Percentiles rank a stretch among this genome's conserved stretches.
phyloP scores from a whole-genome alignment of 2,113 vertebrate species.

The Zootoca vivipara region DNA sequence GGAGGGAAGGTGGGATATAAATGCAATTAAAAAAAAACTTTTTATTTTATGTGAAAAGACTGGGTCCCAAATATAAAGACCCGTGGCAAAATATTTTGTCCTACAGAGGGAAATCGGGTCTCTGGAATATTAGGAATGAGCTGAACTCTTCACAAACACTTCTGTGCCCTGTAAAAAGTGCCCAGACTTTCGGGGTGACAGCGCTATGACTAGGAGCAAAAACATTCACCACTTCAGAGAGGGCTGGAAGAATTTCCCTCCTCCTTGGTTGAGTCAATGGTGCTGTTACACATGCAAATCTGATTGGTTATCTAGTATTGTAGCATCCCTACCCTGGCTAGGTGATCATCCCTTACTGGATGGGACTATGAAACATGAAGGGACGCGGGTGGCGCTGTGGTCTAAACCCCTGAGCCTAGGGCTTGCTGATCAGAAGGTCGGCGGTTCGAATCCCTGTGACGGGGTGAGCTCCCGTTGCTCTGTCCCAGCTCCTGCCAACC shows the following conservation, averaged over 20 bases:
- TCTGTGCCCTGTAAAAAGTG: not conserved
- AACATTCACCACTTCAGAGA: not conserved
- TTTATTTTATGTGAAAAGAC: not conserved
- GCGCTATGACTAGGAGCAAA: not conserved
- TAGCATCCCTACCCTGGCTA: not conserved
- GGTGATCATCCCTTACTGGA: not conserved
- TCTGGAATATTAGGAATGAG: not conserved
- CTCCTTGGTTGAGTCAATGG: not conserved
- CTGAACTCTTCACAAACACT: not conserved
- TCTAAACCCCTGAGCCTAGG: too few species aligned
- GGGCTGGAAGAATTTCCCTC: not conserved
- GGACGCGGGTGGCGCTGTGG: too few species aligned
- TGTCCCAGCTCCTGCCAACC: too few species aligned
- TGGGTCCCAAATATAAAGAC: not conserved
- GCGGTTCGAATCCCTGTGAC: too few species aligned
- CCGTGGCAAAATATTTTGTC: not conserved
- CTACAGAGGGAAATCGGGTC: not conserved
- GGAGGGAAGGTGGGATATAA: too few species aligned
- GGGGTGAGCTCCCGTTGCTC: too few species aligned
- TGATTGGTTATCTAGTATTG: not conserved
- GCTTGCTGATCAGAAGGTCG: too few species aligned
- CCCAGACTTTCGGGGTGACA: not conserved
- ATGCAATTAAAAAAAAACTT: too few species aligned
- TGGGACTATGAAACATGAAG: not conserved
- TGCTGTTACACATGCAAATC: not conserved